These are phyloP conservation scores for Onychomys arenicola DNA, from an alignment of 2,797 vertebrate genomes.

Conservation along the genomic window DNA sequence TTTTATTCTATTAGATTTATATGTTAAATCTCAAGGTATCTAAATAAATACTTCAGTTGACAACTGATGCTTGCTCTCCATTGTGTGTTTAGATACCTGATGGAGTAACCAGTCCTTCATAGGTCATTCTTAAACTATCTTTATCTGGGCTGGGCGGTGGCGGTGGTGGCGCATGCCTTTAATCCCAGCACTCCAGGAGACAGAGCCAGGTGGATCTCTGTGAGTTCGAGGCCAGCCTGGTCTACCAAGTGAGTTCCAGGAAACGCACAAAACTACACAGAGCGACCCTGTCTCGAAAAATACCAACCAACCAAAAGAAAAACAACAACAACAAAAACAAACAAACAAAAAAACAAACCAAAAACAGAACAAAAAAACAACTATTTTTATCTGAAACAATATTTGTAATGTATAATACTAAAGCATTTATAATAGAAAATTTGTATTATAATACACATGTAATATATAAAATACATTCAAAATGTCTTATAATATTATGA, in stretches of 20 bases:
- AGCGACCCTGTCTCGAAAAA: too few species aligned
- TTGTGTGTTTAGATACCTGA: neutral
- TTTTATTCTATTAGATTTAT: neutral
- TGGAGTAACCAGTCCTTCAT: neutral
- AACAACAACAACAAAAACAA: too few species aligned
- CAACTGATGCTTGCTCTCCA: neutral
- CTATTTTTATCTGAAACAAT: neutral
- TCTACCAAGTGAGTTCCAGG: too few species aligned
- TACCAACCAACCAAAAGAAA: too few species aligned
- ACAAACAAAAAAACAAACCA: too few species aligned
- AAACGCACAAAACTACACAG: too few species aligned
- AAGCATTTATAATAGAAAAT: neutral
- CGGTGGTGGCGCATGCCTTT: too few species aligned
- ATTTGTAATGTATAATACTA: neutral
- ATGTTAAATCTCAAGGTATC: slow-evolving; percentile 28
- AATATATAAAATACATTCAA: neutral
- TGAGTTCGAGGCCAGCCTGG: too few species aligned
- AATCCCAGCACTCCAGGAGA: too few species aligned
- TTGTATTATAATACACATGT: neutral
- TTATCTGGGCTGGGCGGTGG: too few species aligned
- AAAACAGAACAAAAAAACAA: too few species aligned
- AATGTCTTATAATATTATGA: neutral
- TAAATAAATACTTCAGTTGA: slow-evolving; percentile 44
- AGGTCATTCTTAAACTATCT: neutral
- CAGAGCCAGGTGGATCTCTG: too few species aligned